Conservation (phyloP, 2,888 invertebrate genomes). For the Nephrotoma appendiculata region DNA sequence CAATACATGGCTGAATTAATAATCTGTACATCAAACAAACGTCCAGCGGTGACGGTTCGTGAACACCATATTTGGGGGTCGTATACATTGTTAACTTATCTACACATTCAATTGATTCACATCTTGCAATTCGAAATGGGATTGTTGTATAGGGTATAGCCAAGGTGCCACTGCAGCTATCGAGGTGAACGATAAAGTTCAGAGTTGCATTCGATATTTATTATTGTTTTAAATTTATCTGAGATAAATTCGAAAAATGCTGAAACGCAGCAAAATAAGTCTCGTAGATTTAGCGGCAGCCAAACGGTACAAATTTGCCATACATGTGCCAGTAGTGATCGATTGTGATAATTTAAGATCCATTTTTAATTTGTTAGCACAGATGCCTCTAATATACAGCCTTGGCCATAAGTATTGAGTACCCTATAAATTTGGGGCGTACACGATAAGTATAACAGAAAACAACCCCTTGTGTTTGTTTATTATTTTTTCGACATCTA, state of each 20-base stretch:
- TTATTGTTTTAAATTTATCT: slow-evolving; percentile 45
- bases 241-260: slow-evolving; percentile 32
- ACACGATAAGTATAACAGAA: no score
- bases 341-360: no score
- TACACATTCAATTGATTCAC: slow-evolving; percentile 52
- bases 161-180: slow-evolving; percentile 65
- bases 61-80: slow-evolving; percentile 41
- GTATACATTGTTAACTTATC: slow-evolving; percentile 64
- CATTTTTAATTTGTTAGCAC: no score
- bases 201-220: slow-evolving; percentile 67
- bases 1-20: slow-evolving; percentile 14
- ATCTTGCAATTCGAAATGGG: slow-evolving; percentile 51
- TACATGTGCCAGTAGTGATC: slow-evolving; percentile 44
- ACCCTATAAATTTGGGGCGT: no score
- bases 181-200: slow-evolving; percentile 71
- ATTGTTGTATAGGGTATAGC: slow-evolving; percentile 56
- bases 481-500: no score
- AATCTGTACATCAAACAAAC: slow-evolving; percentile 17
- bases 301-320: slow-evolving; percentile 46
- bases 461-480: no score
- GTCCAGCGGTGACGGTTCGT: slow-evolving; percentile 46
- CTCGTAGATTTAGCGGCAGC: slow-evolving; percentile 71
- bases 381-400: no score
- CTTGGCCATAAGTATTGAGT: no score
- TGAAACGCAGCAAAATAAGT: slow-evolving; percentile 54